Conservation (phyloP, 2,797 vertebrate genomes). For the Anableps anableps region DNA sequence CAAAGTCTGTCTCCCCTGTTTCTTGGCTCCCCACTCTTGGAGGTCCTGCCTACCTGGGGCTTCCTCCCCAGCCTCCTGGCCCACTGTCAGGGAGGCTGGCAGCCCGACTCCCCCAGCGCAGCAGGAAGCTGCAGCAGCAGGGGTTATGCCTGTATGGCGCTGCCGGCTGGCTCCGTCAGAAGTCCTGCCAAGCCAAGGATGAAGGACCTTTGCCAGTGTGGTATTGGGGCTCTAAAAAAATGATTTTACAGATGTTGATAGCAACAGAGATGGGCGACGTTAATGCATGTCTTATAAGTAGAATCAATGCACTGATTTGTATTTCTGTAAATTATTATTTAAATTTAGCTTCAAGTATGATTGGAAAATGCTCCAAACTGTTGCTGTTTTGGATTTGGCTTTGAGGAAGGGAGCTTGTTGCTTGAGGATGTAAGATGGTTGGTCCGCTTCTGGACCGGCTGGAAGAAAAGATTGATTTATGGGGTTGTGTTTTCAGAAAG, state of each 20-base stretch:
- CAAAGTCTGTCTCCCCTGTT: constrained; percentile 23
- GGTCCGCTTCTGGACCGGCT: constrained; percentile 47
- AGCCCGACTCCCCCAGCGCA: constrained; percentile 71
- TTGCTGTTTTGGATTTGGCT: constrained; percentile 8
- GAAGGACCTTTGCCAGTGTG: constrained; percentile 80
- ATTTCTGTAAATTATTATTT: constrained; percentile 33
- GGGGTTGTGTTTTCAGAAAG: constrained; percentile 38
- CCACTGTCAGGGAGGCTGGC: constrained; percentile 75
- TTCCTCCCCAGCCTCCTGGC: constrained; percentile 62
- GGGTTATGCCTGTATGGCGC: constrained; percentile 73
- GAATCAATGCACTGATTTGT: constrained; percentile 36
- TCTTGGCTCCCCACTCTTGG: constrained; percentile 44
- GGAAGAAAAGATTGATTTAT: constrained; percentile 40
- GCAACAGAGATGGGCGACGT: constrained; percentile 41
- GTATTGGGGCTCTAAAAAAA: constrained; percentile 80
- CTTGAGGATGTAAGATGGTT: constrained; percentile 28
- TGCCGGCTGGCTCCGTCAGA: constrained; percentile 78
- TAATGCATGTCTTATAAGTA: constrained; percentile 45
- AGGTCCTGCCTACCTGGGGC: constrained; percentile 59
- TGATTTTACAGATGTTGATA: constrained; percentile 84
- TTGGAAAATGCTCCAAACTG: constrained; percentile 30
- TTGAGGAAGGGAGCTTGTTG: constrained; percentile 45
- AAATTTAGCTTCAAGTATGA: constrained; percentile 29
- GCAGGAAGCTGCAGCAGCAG: constrained; percentile 79
- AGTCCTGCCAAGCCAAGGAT: constrained; percentile 83